Conservation (phyloP, 1,140 invertebrate genomes). For the Dreissena rostriformis region DNA sequence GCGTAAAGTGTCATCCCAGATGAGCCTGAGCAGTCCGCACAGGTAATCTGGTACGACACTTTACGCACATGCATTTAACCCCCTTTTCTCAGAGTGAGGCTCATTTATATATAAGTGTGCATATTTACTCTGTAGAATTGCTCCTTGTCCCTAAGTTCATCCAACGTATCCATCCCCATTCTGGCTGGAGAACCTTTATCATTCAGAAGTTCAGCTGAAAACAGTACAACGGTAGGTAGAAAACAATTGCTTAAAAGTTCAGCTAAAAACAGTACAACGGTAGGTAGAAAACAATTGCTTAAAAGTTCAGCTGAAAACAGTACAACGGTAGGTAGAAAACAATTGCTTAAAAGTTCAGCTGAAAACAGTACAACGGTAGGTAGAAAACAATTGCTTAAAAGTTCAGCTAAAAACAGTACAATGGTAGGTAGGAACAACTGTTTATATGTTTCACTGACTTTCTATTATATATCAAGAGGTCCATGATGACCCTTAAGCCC, state of each 20-base stretch:
- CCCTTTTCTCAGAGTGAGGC: no score
- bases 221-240: background rate
- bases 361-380: background rate
- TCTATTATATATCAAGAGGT: background rate
- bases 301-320: slow-evolving; percentile 37
- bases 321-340: background rate
- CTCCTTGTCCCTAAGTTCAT: slow-evolving; percentile 76
- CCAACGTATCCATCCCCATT: slow-evolving; percentile 74
- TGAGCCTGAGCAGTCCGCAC: no score
- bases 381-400: background rate
- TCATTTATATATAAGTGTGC: no score
- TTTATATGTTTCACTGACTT: background rate
- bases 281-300: background rate
- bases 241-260: background rate
- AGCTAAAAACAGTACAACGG: slow-evolving; percentile 15
- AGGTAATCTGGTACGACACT: no score
- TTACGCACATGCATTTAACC: no score
- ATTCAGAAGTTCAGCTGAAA: slow-evolving; percentile 39
- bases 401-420: slow-evolving; percentile 27
- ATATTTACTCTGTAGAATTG: slow-evolving; percentile 73
- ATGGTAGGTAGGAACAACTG: background rate
- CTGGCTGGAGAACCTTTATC: slow-evolving; percentile 3
- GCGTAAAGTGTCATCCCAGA: no score
- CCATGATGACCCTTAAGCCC: background rate
- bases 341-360: slow-evolving; percentile 22